Conservation (phyloP, 2,888 invertebrate species). For the Metallyticus violacea region DNA sequence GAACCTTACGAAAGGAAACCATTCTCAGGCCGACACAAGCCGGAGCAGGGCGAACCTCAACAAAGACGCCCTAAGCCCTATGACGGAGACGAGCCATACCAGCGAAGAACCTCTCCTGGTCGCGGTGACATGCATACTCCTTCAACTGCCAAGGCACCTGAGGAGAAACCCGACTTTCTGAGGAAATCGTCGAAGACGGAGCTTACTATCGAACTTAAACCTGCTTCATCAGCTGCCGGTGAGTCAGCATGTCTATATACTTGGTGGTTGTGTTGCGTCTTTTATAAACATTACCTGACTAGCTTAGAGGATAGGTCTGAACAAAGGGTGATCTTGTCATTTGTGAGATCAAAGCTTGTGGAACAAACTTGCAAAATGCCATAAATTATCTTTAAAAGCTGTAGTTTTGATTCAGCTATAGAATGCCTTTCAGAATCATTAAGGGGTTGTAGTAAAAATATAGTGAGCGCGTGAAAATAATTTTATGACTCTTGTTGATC, state of each 20-base stretch:
- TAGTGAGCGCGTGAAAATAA: no score
- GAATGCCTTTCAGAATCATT: no score
- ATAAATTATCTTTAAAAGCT: no score
- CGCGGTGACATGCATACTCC: not conserved
- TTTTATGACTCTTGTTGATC: no score
- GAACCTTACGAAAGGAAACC: not conserved
- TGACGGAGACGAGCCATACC: not conserved
- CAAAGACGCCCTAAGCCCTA: not conserved
- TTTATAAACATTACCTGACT: no score
- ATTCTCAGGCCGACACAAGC: not conserved
- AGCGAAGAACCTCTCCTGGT: not conserved
- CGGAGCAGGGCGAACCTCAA: not conserved
- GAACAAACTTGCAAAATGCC: no score
- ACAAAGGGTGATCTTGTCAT: no score
- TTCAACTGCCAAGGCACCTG: not conserved
- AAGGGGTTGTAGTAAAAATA: no score
- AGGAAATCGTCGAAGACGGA: constrained; percentile 30
- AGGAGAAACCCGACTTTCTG: constrained; percentile 2
- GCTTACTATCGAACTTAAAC: constrained; percentile 30
- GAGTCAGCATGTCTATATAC: not conserved
- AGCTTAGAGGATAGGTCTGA: no score
- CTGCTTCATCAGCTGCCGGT: constrained; percentile 20
- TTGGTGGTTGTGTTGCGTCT: not conserved
- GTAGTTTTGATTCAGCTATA: no score
- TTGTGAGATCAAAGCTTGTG: no score